A percentile compares a stretch with the other conserved stretches of the same genome.
Evolutionary conservation across 1,140 invertebrate species (phyloP).

Genomic region (Odontomachus brunneus): DNA sequence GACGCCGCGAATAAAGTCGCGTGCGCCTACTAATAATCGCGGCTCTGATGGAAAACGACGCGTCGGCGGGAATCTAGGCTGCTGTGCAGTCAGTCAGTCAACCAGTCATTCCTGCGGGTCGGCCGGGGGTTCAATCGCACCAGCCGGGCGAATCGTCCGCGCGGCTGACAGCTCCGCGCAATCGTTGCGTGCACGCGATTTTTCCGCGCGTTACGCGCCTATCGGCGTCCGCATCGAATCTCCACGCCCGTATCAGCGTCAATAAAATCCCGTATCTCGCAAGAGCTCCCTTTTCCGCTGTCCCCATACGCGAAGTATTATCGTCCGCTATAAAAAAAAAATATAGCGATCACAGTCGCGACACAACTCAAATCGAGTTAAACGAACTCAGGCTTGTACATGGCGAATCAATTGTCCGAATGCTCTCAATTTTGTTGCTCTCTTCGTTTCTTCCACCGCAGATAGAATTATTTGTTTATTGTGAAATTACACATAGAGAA

Average conservation of each 20-base stretch:
- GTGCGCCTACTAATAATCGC: conserved; percentile 63
- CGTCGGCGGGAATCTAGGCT: conserved; percentile 63
- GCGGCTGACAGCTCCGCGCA: conserved; percentile 9
- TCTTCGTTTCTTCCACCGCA: no score
- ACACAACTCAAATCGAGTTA: no score
- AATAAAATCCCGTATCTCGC: conserved; percentile 18
- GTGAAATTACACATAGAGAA: no score
- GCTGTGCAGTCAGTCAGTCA: not conserved
- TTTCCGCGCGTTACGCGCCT: conserved; percentile 30
- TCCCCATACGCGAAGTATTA: no score
- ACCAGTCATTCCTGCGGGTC: conserved; percentile 32
- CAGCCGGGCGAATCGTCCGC: conserved; percentile 4
- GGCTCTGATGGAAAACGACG: conserved; percentile 32
- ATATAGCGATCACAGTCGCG: no score
- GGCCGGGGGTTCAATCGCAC: conserved; percentile 36
- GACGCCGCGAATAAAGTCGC: conserved; percentile 70
- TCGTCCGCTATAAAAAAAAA: no score
- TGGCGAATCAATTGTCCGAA: no score
- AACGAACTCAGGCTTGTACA: no score
- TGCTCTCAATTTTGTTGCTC: no score
- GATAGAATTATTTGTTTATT: no score
- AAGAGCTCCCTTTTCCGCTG: not conserved
- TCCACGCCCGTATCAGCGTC: not conserved
- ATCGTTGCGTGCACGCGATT: conserved; percentile 45
- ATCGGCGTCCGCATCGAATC: conserved; percentile 30